These are phyloP conservation scores for Philantomba maxwellii DNA, from an alignment of 2,113 vertebrate genomes.

Conservation along the genomic window DNA sequence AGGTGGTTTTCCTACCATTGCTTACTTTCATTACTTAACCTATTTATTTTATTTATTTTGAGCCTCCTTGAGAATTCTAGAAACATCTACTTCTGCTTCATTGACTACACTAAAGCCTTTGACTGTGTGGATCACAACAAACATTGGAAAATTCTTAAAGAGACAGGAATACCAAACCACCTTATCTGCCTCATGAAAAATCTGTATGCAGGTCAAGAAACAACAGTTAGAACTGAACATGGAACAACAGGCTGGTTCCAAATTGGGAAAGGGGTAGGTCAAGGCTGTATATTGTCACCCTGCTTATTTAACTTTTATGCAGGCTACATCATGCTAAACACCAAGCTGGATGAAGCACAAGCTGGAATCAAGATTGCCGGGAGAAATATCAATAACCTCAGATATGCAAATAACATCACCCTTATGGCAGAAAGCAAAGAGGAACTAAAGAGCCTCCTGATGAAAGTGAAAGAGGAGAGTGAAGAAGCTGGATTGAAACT, in stretches of 20 bases:
- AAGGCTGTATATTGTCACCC: background rate
- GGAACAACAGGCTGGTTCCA: background rate
- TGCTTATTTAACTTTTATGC: background rate
- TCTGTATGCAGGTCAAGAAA: background rate
- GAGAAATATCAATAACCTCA: background rate
- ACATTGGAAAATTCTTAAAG: background rate
- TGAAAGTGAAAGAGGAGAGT: background rate
- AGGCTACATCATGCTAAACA: rapidly evolving
- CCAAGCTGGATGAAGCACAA: background rate
- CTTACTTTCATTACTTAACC: background rate
- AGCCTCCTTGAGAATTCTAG: background rate
- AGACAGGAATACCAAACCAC: background rate
- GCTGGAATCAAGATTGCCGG: background rate
- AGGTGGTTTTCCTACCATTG: background rate
- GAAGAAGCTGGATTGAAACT: background rate
- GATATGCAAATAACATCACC: background rate
- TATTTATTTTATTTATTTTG: background rate
- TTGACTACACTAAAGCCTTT: background rate
- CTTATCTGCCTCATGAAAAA: background rate
- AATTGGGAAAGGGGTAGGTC: background rate
- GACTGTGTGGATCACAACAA: background rate
- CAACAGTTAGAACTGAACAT: background rate
- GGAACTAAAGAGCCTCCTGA: background rate
- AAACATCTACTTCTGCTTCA: background rate
- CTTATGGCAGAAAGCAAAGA: background rate